Percentiles rank a stretch among this genome's conserved stretches.
phyloP scores from a whole-genome alignment of 2,888 invertebrate genomes.

The Phytoseiulus persimilis region DNA sequence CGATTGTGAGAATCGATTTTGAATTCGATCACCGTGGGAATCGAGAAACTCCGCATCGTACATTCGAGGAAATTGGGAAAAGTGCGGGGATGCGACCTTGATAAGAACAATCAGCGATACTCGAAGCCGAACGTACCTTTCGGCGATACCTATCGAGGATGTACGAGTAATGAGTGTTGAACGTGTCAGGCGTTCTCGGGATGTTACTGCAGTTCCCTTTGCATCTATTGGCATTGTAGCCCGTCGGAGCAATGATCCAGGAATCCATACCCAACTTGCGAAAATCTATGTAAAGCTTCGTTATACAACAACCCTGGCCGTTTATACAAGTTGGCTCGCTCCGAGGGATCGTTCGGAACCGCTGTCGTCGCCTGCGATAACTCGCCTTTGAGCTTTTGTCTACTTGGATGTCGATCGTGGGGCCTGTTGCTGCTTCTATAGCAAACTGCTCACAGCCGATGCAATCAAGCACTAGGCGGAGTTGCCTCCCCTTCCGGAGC shows the following conservation, averaged over 20 bases:
- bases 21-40: not conserved
- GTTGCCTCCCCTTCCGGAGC: constrained; percentile 13
- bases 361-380: not conserved
- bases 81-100: not conserved
- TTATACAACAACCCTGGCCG: constrained; percentile 62
- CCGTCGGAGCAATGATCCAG: constrained; percentile 81
- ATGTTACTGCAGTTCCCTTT: constrained; percentile 73
- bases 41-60: not conserved
- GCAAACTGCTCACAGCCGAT: constrained; percentile 8
- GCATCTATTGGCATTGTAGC: constrained; percentile 88
- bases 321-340: not conserved
- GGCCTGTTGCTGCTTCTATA: not conserved
- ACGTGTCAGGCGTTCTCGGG: constrained; percentile 69
- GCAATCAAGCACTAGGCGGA: constrained; percentile 33
- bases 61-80: not conserved
- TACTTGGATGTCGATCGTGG: not conserved
- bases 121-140: constrained; percentile 40
- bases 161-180: constrained; percentile 72
- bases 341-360: not conserved
- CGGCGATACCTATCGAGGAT: constrained; percentile 80
- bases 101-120: not conserved
- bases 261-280: constrained; percentile 85
- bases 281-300: constrained; percentile 83
- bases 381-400: not conserved
- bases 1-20: not conserved